Evolutionary conservation across 2,888 invertebrate species (phyloP).

Genomic region (Coelopa pilipes): DNA sequence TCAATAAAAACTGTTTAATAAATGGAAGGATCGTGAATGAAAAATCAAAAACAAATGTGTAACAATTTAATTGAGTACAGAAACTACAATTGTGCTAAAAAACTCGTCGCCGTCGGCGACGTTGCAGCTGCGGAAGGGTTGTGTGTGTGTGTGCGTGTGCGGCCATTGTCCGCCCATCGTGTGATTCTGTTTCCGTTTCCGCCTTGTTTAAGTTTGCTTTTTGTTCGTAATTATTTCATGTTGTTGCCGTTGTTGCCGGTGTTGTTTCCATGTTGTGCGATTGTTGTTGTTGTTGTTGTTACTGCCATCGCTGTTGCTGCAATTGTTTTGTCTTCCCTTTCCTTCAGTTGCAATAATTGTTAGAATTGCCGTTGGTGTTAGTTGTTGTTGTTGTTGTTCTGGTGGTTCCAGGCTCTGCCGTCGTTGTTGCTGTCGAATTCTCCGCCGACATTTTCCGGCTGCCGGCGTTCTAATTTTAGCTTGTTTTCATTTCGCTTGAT

Average conservation of each 20-base stretch:
- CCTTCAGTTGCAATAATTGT: not conserved
- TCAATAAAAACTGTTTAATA: no score
- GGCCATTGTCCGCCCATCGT: not conserved
- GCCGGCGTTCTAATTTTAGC: not conserved
- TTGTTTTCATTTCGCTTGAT: not conserved
- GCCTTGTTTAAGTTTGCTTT: no score
- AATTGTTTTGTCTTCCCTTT: no score
- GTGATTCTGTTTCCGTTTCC: conserved; percentile 2
- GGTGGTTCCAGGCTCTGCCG: not conserved
- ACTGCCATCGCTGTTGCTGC: not conserved
- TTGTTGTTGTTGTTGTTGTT: not conserved
- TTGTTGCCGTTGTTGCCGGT: not conserved
- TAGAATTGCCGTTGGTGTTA: no score
- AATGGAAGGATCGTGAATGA: no score
- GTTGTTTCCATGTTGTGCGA: not conserved
- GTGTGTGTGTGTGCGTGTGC: not conserved
- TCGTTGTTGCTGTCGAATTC: not conserved
- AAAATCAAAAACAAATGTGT: no score
- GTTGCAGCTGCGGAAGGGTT: not conserved
- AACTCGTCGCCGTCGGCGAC: not conserved
- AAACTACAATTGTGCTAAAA: no score
- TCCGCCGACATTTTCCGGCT: not conserved
- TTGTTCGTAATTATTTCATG: not conserved
- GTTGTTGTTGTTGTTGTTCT: no score
- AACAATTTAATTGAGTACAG: no score